A percentile compares a stretch with the other conserved stretches of the same genome.
Evolutionary conservation across 2,797 vertebrate genomes (phyloP).

Genomic region (Leptodactylus fallax): DNA sequence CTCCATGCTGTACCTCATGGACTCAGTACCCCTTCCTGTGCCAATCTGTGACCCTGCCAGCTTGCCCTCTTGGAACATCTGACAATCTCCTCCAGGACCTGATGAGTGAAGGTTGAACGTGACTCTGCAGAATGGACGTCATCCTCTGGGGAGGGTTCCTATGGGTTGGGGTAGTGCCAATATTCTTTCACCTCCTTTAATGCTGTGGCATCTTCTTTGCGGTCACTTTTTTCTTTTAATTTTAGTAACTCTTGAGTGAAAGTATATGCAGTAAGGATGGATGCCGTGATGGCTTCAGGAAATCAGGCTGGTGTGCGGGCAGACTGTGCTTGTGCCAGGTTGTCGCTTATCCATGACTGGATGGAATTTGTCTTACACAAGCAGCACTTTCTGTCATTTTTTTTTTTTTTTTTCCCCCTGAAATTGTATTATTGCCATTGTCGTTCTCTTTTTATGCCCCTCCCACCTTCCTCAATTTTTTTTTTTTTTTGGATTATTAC

Average conservation of each 20-base stretch:
- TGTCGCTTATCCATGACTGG: background rate
- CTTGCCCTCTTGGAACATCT: background rate
- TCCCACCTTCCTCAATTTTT: too few species aligned
- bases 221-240: constrained; percentile 2
- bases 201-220: background rate
- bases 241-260: background rate
- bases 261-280: background rate
- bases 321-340: background rate
- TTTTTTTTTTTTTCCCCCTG: background rate
- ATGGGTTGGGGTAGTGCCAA: constrained; percentile 53
- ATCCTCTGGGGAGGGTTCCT: background rate
- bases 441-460: background rate
- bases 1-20: constrained; percentile 22
- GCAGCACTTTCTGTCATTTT: background rate
- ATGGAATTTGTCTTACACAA: background rate
- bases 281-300: background rate
- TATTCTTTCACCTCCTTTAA: background rate
- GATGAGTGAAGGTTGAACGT: background rate
- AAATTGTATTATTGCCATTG: background rate
- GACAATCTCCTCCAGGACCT: background rate
- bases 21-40: constrained; percentile 35
- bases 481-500: background rate
- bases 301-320: background rate
- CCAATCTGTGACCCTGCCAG: constrained; percentile 42
- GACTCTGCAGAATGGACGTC: background rate